Conservation (phyloP, 2,113 vertebrate species). For the Zingel zingel region DNA sequence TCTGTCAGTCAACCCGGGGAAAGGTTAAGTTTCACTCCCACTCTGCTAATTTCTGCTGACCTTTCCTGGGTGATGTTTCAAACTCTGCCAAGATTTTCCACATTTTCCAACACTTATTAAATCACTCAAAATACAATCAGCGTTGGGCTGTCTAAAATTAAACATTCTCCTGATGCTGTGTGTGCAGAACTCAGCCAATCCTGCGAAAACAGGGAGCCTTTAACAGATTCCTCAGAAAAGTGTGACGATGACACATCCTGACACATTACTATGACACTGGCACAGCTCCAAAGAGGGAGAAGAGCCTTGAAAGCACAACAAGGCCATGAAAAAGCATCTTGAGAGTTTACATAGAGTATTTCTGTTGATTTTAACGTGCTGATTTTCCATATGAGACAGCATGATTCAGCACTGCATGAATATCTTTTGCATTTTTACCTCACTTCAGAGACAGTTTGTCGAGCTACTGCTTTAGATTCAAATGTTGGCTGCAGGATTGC, state of each 20-base stretch:
- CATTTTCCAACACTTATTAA: slow-evolving; percentile 52
- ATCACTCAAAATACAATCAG: slow-evolving; percentile 65
- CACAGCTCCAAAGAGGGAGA: slow-evolving; percentile 39
- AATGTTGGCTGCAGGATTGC: slow-evolving; percentile 30
- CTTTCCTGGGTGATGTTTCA: slow-evolving; percentile 62
- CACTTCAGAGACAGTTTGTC: slow-evolving; percentile 32
- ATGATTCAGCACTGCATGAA: slow-evolving; percentile 48
- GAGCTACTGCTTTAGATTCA: slow-evolving; percentile 10
- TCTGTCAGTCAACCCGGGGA: slow-evolving; percentile 65
- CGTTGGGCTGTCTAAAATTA: slow-evolving; percentile 56
- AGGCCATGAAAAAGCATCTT: slow-evolving; percentile 38
- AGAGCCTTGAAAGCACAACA: slow-evolving; percentile 57
- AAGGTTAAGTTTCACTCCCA: slow-evolving; percentile 73
- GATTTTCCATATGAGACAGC: slow-evolving; percentile 46
- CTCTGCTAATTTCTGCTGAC: slow-evolving; percentile 68
- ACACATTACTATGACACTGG: slow-evolving; percentile 61
- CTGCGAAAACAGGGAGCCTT: slow-evolving; percentile 19
- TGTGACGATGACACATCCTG: slow-evolving; percentile 52
- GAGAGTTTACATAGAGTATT: slow-evolving; percentile 49
- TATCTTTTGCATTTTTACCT: slow-evolving; percentile 45
- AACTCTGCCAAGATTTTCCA: slow-evolving; percentile 51
- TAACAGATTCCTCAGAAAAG: slow-evolving; percentile 34
- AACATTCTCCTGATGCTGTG: slow-evolving; percentile 23
- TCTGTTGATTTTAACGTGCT: slow-evolving; percentile 50
- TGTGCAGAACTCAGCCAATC: slow-evolving; percentile 3